These are phyloP conservation scores for Euplexia lucipara DNA, from an alignment of 2,888 invertebrate species.

Conservation along the genomic window DNA sequence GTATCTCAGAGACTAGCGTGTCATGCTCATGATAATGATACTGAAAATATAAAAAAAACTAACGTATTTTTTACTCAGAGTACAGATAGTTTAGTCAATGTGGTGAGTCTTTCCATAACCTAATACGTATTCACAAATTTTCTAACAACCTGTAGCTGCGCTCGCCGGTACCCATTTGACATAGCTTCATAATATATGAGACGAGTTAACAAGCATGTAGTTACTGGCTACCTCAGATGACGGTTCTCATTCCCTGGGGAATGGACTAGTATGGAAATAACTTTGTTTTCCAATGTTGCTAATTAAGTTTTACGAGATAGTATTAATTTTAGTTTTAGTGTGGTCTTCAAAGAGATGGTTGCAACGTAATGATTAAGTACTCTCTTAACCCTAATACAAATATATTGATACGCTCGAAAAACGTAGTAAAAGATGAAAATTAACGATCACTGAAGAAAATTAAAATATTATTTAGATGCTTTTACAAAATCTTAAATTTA, in stretches of 20 bases:
- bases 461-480: too few species aligned
- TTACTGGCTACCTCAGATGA: conserved; percentile 83
- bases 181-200: conserved; percentile 89
- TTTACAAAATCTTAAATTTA: too few species aligned
- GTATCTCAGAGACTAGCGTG: too few species aligned
- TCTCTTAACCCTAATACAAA: not conserved
- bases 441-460: too few species aligned
- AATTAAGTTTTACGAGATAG: conserved; percentile 66
- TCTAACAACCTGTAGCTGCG: conserved; percentile 72
- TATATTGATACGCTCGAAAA: too few species aligned
- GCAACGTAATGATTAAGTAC: not conserved
- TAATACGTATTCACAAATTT: not conserved
- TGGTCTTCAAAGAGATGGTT: conserved; percentile 11
- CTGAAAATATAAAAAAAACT: too few species aligned
- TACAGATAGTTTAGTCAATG: too few species aligned
- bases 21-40: too few species aligned
- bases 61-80: too few species aligned
- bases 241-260: conserved; percentile 69
- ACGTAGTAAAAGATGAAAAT: too few species aligned
- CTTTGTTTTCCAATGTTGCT: conserved; percentile 66
- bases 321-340: conserved; percentile 25
- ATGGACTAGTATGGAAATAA: conserved; percentile 70
- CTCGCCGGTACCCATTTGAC: conserved; percentile 82
- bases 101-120: too few species aligned
- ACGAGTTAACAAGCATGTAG: conserved; percentile 90